Conservation (phyloP, 2,113 vertebrate species). For the human region DNA sequence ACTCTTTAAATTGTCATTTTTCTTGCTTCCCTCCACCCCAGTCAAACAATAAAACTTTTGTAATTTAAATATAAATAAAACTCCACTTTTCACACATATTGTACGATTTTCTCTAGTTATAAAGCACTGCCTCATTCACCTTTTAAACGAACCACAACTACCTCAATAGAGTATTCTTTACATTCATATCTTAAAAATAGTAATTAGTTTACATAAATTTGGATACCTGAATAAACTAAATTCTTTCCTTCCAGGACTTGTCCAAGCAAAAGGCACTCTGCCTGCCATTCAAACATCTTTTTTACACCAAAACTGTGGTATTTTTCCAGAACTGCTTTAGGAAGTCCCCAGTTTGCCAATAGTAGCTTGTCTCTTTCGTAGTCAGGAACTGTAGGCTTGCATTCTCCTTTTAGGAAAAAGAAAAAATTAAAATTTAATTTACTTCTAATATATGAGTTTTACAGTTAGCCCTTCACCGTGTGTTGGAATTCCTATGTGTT, state of each 20-base stretch:
- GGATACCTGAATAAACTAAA: conserved; percentile 95
- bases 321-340: conserved; percentile 89
- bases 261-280: conserved; percentile 94
- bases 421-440: conserved; percentile 14
- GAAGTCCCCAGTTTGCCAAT: conserved; percentile 95
- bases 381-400: conserved; percentile 82
- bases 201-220: conserved; percentile 25
- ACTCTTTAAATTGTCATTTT: not conserved
- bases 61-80: not conserved
- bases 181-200: conserved; percentile 12
- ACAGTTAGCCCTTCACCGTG: not conserved
- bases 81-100: conserved; percentile 3
- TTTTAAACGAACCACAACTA: not conserved
- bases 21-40: not conserved
- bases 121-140: not conserved
- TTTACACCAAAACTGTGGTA: conserved; percentile 92
- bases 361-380: conserved; percentile 90
- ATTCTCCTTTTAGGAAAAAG: conserved; percentile 81
- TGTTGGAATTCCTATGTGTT: not conserved
- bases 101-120: conserved; percentile 2
- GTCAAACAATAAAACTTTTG: not conserved
- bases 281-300: conserved; percentile 98
- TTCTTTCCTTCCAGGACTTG: conserved; percentile 94
- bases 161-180: not conserved
- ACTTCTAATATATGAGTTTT: not conserved